Conservation (phyloP, 2,888 invertebrate genomes). For the Mamestra brassicae region DNA sequence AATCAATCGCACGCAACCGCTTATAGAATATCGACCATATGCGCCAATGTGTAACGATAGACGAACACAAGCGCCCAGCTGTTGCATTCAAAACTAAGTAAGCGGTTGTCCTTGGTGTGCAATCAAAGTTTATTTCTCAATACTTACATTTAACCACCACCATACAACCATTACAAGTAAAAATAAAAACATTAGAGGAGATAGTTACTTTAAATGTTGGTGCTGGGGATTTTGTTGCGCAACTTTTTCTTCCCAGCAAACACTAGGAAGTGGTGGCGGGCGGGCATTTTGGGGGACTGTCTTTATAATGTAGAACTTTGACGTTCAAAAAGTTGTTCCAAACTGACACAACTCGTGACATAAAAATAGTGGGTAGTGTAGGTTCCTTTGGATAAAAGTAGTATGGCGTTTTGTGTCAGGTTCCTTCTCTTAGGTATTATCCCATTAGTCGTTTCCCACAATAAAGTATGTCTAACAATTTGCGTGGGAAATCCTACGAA, state of each 20-base stretch:
- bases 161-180: background rate
- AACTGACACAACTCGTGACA: too few species aligned
- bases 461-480: conserved; percentile 38
- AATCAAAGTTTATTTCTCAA: conserved; percentile 22
- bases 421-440: conserved; percentile 34
- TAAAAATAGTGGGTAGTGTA: background rate
- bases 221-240: too few species aligned
- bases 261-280: too few species aligned
- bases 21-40: background rate
- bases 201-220: background rate
- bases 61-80: conserved; percentile 3
- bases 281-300: too few species aligned
- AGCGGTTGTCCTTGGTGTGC: conserved; percentile 40
- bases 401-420: background rate
- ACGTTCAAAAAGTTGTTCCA: background rate
- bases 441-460: conserved; percentile 49
- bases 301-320: too few species aligned
- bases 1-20: background rate
- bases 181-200: background rate
- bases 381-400: background rate
- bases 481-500: conserved; percentile 30
- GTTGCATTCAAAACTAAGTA: conserved; percentile 34
- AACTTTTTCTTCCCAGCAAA: too few species aligned
- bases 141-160: too few species aligned
- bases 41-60: background rate